Percentiles rank a stretch among this genome's conserved stretches.
phyloP scores from a whole-genome alignment of 2,113 vertebrate species.

The Psophia crepitans region DNA sequence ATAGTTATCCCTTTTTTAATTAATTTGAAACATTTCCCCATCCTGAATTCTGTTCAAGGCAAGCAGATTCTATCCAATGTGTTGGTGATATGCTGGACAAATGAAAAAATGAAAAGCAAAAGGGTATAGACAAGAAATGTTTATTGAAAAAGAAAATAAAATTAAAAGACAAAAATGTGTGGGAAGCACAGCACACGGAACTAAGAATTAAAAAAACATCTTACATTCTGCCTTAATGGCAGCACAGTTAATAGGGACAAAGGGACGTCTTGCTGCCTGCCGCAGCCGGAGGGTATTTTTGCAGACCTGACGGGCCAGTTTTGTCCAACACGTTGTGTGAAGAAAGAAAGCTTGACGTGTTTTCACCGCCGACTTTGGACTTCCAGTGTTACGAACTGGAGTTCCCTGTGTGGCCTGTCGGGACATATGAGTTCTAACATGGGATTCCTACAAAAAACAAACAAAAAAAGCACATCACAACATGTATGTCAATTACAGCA shows the following conservation, averaged over 20 bases:
- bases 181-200: constrained; percentile 80
- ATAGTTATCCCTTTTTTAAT: neutral
- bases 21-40: neutral
- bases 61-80: neutral
- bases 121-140: constrained; percentile 79
- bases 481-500: neutral
- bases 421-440: constrained; percentile 83
- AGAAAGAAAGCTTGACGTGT: constrained; percentile 96
- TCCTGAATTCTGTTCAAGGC: neutral
- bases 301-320: constrained; percentile 97
- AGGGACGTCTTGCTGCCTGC: constrained; percentile 93
- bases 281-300: constrained; percentile 94
- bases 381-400: constrained; percentile 90
- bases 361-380: constrained; percentile 95
- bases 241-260: constrained; percentile 99
- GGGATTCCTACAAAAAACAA: constrained; percentile 77
- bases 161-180: constrained; percentile 74
- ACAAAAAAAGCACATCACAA: neutral
- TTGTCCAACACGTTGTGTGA: constrained; percentile 94
- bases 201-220: constrained; percentile 98
- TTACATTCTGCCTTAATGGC: constrained; percentile 99
- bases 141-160: constrained; percentile 82
- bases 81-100: constrained; percentile 45
- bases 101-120: constrained; percentile 74
- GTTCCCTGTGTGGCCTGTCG: constrained; percentile 91